Evolutionary conservation across 2,113 vertebrate genomes (phyloP), one percentile per base, ranked within the genome.

Genomic region (Myxocyprinus asiaticus): DNA sequence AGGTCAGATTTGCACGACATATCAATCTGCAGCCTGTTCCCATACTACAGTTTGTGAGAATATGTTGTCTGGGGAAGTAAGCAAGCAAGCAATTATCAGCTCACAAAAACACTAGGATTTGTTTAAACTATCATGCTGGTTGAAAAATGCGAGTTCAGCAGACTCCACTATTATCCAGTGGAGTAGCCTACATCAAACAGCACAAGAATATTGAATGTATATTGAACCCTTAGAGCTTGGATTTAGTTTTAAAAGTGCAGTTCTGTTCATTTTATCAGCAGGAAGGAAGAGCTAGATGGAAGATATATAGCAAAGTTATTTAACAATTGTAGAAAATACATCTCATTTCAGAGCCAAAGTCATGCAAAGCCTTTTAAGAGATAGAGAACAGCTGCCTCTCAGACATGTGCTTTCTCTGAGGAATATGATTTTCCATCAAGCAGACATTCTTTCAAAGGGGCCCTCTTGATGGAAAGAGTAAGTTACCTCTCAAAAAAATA

Each of bases 261-360:
- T 48, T 33, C 22, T 33, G 22, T 33, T 73, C 9, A 61, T 61
- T 22, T 73, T 61, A 73, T 73, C 70, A 73, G 70, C 3, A 14
- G 14, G 14, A 62, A 67, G 3, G 42, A 15, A 76, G 12, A 50
- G 70, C 9, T 68, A 14, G 44, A 79, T 10, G 62, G 96, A 99
- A 53, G 66, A 88, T 80, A 74, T 83, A 88, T 87, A 75, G 84
- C 81, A 77, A 87, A 84, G 85, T 93, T 93, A 92, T 81, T 86
- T 88, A 93, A 92, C 86, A 91, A 89, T 88, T 81, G 87, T 87
- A 91, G 88, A 91, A 93, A 89, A 92, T 91, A 90, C 81, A 81
- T 84, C 83, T 85, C 64, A 74, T 67, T 33, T 79, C 81, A 73
- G 84, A 88, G 88, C 89, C 91, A 91, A 88, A 85, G 77, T 76